Evolutionary conservation across 2,888 invertebrate species (phyloP), one percentile per base, ranked within the genome.

Genomic region (Chromoteleia sp.): DNA sequence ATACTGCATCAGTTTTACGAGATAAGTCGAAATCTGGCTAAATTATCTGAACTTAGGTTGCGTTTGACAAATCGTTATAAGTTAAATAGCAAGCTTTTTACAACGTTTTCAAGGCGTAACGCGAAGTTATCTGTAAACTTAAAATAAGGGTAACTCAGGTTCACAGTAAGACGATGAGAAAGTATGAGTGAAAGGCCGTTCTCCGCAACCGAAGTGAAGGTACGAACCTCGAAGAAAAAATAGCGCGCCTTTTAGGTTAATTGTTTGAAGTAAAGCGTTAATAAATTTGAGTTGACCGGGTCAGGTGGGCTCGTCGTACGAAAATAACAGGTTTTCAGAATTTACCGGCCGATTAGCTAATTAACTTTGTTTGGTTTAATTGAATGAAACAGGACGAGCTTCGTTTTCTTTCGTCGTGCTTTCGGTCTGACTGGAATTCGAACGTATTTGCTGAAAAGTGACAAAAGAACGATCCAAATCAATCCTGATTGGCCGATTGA

Each of bases 71-170:
- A 41, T 59, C 41, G 25, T 1, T 6, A 12, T 41, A 25, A 19
- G 10, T 29, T 30, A 6, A 19, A 54, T 10, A 30, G 21, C 30
- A 58, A 52, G 52, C 29, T 14, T 54, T 54, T 15, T 33, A 54
- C 15, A 30, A 10, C 14, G 25, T 19, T 58, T 39, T 41, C 0
- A 59, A 59, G 12, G 15, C 14, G 41, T 39, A 52, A 41, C 36
- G 41, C 12, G 8, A 52, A 39, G 43, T 70, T 70, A 48, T 29
- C 30, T 29, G 41, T 6, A 21, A 25, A 61, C 25, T 61, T 41
- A 43, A 73, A 61, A 61, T 43, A 73, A 73, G 61, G 54, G n/a
- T 30, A 73, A 73, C 41, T 54, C 19, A 50, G 48, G 33, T 56
- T 30, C 21, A 36, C 8, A 30, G 7, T 59, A 30, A 71, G 58